Base-by-base conservation (phyloP, 2,797 vertebrate species). In the Lindbergichthys nudifrons region DNA sequence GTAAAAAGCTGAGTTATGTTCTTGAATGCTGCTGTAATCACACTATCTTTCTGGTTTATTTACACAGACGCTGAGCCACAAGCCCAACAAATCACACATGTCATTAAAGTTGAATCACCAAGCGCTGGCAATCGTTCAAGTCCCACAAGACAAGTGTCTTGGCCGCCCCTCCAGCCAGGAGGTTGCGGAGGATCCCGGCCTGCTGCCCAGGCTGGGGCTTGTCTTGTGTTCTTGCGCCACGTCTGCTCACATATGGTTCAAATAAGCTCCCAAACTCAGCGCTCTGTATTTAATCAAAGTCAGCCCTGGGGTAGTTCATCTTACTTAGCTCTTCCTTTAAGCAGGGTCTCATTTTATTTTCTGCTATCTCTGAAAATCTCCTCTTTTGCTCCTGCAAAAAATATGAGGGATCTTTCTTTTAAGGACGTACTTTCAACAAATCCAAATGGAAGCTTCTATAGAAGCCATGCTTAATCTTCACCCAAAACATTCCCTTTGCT, bases 171-270 rank as follows among this genome's bases (percentile, higher is more conserved):
- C 70, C 75, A 85, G 73, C 42, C 73, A 66, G 69, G 53, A 75
- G 80, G 45, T 75, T 80, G 46, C 59, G 48, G 64, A 81, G 70
- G 77, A 71, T 85, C 58, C 68, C 8, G 14, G 75, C 16, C 75
- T 70, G 63, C 51, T 69, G 45, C 51, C 68, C 64, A 65, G 57
- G 30, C 52, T 32, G 6, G 26, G 75, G 73, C 66, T 69, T 43
- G 54, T 61, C 73, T 41, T 79, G 67, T 83, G 82, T 73, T 78
- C 50, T 66, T 67, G 32, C 52, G 80, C 75, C 86, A 87, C 80
- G 69, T 92, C 73, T 89, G 81, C 70, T 64, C 80, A 92, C 93
- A 95, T 92, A 80, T 94, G 93, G 88, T 92, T 93, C 58, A 48
- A 89, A 94, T 95, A 87, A 88, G 73, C 70, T 63, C 59, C 76